phyloP scores from a whole-genome alignment of 2,113 vertebrate species.

The Lamprologus sp. region DNA sequence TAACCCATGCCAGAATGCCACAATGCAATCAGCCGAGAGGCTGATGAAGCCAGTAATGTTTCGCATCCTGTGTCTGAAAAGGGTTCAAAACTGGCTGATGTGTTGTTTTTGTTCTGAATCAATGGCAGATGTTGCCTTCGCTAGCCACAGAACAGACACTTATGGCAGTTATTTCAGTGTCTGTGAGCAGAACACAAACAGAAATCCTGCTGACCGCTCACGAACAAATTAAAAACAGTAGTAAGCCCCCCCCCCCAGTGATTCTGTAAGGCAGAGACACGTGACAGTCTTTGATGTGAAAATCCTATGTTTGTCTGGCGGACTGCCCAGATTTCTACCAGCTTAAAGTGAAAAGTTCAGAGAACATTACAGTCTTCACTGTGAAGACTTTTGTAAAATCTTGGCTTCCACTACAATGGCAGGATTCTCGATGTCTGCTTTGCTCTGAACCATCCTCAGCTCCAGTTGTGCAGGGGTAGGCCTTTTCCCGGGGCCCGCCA shows the following conservation, averaged over 20 bases:
- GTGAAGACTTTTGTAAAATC: conserved; percentile 68
- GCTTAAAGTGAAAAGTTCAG: background rate
- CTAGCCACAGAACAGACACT: conserved; percentile 12
- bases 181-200: background rate
- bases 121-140: background rate
- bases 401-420: conserved; percentile 79
- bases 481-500: conserved; percentile 78
- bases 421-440: conserved; percentile 90
- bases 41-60: background rate
- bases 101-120: background rate
- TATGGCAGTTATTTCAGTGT: conserved; percentile 38
- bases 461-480: conserved; percentile 89
- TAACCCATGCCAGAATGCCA: background rate
- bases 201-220: conserved; percentile 18
- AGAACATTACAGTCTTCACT: conserved; percentile 19
- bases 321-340: background rate
- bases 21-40: background rate
- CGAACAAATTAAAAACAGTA: conserved; percentile 42
- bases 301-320: background rate
- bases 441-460: conserved; percentile 95
- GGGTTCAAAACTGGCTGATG: background rate
- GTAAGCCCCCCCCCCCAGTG: conserved; percentile 45
- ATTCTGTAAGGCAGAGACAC: conserved; percentile 77
- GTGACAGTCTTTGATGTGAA: conserved; percentile 67
- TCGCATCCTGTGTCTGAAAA: background rate